These are phyloP conservation scores for Stomorhina lunata DNA, from an alignment of 2,888 invertebrate genomes.

Conservation along the genomic window DNA sequence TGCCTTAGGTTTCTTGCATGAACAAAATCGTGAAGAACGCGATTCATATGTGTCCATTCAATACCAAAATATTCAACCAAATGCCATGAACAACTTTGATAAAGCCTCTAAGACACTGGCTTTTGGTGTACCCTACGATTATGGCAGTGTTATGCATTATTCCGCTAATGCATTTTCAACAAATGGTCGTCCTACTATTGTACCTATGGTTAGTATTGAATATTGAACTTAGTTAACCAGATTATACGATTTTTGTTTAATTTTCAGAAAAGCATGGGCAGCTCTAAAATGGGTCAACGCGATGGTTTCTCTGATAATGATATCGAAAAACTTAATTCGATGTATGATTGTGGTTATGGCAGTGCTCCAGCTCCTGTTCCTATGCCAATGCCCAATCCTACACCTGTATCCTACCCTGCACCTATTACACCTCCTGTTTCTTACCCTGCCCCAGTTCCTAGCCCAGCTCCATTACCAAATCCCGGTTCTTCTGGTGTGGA, in stretches of 20 bases:
- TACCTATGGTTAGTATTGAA: conserved; percentile 84
- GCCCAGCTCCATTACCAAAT: no score
- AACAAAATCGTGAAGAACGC: conserved; percentile 89
- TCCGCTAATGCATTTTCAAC: conserved; percentile 88
- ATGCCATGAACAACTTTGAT: conserved; percentile 86
- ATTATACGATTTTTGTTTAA: background rate
- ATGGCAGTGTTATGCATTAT: conserved; percentile 91
- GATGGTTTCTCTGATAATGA: conserved; percentile 87
- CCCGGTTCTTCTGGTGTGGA: conserved; percentile 60
- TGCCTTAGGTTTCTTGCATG: conserved; percentile 89
- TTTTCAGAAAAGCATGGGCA: conserved; percentile 71
- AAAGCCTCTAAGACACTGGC: conserved; percentile 84
- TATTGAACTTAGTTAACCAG: no score
- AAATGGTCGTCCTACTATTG: conserved; percentile 86
- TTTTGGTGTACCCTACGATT: conserved; percentile 89
- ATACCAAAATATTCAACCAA: conserved; percentile 85
- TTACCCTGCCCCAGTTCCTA: background rate
- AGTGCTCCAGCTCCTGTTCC: background rate
- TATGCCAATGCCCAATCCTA: background rate
- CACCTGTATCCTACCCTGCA: background rate
- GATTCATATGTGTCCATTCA: conserved; percentile 85
- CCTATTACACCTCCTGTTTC: no score
- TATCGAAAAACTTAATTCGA: conserved; percentile 86
- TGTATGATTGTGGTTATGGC: conserved; percentile 85
- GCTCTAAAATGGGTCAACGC: conserved; percentile 85